A percentile compares a stretch with the other conserved stretches of the same genome.
These are phyloP conservation scores for Corvus moneduloides DNA, from an alignment of 2,113 vertebrate genomes.

Conservation along the genomic window DNA sequence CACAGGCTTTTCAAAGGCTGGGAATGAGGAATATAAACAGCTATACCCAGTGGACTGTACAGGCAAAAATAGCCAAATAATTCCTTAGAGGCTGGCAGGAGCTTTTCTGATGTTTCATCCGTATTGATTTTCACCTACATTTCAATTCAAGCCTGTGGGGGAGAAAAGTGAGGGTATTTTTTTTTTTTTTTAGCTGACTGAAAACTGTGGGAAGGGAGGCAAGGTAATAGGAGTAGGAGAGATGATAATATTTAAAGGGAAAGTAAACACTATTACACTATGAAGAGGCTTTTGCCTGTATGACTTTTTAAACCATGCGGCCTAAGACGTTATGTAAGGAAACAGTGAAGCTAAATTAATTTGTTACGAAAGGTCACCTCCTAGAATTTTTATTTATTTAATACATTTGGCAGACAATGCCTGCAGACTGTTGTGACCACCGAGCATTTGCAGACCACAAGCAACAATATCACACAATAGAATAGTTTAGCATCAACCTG, in stretches of 20 bases:
- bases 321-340: background rate
- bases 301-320: background rate
- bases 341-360: background rate
- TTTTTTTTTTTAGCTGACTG: background rate
- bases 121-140: background rate
- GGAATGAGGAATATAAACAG: background rate
- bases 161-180: background rate
- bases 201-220: background rate
- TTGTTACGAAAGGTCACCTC: background rate
- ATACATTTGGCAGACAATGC: background rate
- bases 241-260: background rate
- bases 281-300: background rate
- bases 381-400: background rate
- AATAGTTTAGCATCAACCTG: background rate
- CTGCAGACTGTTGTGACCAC: background rate
- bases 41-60: background rate
- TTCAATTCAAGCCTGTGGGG: background rate
- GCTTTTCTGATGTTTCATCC: background rate
- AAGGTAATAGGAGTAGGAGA: background rate
- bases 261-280: background rate
- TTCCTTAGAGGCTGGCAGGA: background rate
- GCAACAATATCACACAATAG: background rate
- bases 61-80: background rate
- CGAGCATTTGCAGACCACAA: background rate
- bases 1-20: accelerated